Evolutionary conservation across 2,797 vertebrate species (phyloP), one percentile per base, ranked within the genome.

Genomic region (Phyllotis vaccarum): DNA sequence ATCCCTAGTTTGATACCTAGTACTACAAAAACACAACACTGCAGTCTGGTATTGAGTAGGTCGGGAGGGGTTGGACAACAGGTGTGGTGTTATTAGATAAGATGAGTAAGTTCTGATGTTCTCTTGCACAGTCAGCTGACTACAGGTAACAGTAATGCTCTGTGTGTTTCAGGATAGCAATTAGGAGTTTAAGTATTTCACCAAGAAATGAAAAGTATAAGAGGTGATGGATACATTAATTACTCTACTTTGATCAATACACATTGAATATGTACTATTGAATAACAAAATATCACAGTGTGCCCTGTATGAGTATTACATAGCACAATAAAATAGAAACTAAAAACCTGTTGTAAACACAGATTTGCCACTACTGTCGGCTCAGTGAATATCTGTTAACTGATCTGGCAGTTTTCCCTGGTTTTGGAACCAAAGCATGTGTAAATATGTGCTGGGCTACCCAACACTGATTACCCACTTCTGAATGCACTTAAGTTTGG

Each of bases 321-420:
- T 72, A 40, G 37, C 34, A 54, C 29, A 86, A 86, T 86, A 68
- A 68, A 86, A 27, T 68, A 86, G 83, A 64, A 52, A 46, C 40
- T 83, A 64, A 68, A 24, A 62, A n/a, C 5, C 46, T 66, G 46
- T 68, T 86, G 46, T 52, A 68, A 86, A 52, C 31, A 86, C 82
- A 86, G 66, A n/a, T 86, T 86, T 86, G 64, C 3, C 46, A 86
- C 31, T 86, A 37, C 24, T 85, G 62, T 86, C 43, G 43, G 91
- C 60, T 89, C 58, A 86, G 66, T 89, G 89, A 82, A 82, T 91
- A 93, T 89, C 86, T 93, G 72, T 43, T 94, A 72, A 93, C 60
- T 94, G 21, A 40, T 78, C 91, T 27, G 91, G 40, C 34, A 81
- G 8, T 94, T 96, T 94, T 37, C 34, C 68, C 16, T 94, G 64